Evolutionary conservation across 2,888 invertebrate species (phyloP), one percentile per base, ranked within the genome.

Genomic region (Orthosia incerta): DNA sequence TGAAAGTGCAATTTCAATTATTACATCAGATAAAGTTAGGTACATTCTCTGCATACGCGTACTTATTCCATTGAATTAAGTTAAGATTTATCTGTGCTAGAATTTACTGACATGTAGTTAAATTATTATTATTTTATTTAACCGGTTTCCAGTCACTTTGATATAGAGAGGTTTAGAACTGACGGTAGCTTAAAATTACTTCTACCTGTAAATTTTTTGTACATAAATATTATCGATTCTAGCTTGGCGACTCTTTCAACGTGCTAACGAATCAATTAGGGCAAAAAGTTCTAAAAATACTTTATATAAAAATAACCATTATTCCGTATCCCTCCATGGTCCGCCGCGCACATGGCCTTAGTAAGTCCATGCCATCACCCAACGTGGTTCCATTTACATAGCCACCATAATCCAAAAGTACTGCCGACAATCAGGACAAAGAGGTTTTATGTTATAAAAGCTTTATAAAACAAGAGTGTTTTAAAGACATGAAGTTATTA

Each of bases 301-400:
- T 26, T 50, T 39, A 59, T 66, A 73, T 64, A 76, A 80, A 85
- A 82, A 83, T 81, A 83, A 85, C 88, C 87, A 87, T 89, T 88
- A 82, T 84, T 74, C 72, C 84, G 82, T 88, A 87, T 83, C 88
- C 87, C 83, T 88, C 79, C 88, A 91, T 89, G 93, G 91, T 90
- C 86, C 86, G 88, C 68, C 88, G 87, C 88, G 88, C 92, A 91
- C 89, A 90, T 91, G 93, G 92, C 88, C 86, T 89, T 87, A 79
- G 71, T 67, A 80, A 83, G 79, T 83, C 88, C 90, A 89, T 94
- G 93, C 93, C 90, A 91, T 92, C 93, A 92, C 86, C 88, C 83
- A 87, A 87, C 88, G 86, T 88, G 90, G 80, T 85, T 81, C 79
- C 86, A 90, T 91, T 91, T 89, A 89, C 86, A 86, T 81, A 80